Evolutionary conservation across 2,113 vertebrate species (phyloP), one percentile per base, ranked within the genome.

Genomic region (Neotoma lepida): DNA sequence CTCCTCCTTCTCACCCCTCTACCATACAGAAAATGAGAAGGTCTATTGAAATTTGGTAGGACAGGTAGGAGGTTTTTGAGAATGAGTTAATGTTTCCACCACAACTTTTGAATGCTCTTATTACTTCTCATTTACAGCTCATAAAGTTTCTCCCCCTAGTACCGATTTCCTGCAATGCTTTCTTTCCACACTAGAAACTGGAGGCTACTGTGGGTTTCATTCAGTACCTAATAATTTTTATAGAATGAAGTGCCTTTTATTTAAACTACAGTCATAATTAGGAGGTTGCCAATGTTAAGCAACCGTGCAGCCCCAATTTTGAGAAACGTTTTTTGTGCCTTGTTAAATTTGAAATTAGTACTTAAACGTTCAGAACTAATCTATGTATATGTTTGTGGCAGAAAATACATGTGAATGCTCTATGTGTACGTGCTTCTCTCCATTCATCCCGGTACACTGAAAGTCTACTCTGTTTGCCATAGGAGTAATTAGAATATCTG

Each of bases 321-420:
- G 96, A 98, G 95, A 94, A 98, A 97, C 96, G 93, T 97, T 98
- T 98, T 97, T 96, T 97, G 96, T 98, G 97, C 97, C 96, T 98
- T 97, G 94, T 98, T 98, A 98, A 98, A 98, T 98, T 97, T 97
- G 96, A 98, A 98, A 98, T 98, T 97, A 98, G 94, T 97, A 90
- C 97, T 98, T 98, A 97, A 98, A 98, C 98, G 97, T 97, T 98
- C 96, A 98, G 96, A 97, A 97, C n/a, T 26, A 98, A 97, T 97
- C 96, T 98, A 96, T 98, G 98, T 98, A 98, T 98, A 97, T 98
- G 98, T 98, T 9, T 35, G 97, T 94, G 96, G 46, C 88, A 90
- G 97, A 97, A 97, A 98, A 97, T 98, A 88, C 97, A 97, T 97
- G 94, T 93, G 97, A 95, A 96, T 97, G 86, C 94, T 96, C 66